These are phyloP conservation scores for Mesorhabditis spiculigera DNA, from an alignment of 2,888 invertebrate genomes.

Conservation along the genomic window DNA sequence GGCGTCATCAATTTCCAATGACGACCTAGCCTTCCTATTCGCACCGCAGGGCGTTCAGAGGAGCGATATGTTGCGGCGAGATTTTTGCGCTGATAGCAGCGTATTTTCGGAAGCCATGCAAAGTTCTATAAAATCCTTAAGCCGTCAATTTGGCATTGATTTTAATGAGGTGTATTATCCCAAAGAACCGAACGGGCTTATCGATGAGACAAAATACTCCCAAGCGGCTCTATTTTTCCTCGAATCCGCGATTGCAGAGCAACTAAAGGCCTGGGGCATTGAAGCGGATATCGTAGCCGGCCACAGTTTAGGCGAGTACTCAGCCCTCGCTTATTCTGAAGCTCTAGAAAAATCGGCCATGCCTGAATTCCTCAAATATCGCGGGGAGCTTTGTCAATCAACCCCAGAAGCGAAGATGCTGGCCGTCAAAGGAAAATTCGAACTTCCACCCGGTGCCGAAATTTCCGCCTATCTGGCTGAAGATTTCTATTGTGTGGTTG, in stretches of 20 bases:
- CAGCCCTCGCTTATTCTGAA: conserved; percentile 30
- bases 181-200: conserved; percentile 7
- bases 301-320: conserved; percentile 53
- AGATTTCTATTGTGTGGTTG: conserved; percentile 30
- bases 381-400: conserved; percentile 28
- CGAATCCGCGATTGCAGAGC: conserved; percentile 22
- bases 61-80: conserved; percentile 30
- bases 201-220: conserved; percentile 19
- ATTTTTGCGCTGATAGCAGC: conserved; percentile 12
- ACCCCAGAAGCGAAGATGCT: conserved; percentile 46
- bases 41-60: conserved; percentile 51
- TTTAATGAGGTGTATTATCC: neutral
- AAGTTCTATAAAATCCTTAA: conserved; percentile 1
- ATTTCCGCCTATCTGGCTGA: conserved; percentile 37
- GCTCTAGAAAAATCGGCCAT: conserved; percentile 17
- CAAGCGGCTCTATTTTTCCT: conserved; percentile 40
- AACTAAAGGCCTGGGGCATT: conserved; percentile 23
- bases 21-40: conserved; percentile 42
- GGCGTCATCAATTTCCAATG: conserved; percentile 6
- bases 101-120: conserved; percentile 17
- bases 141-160: neutral
- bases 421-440: conserved; percentile 26
- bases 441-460: conserved; percentile 32
- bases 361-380: conserved; percentile 25
- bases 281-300: conserved; percentile 31